These are phyloP conservation scores for Lacanobia oleracea DNA, from an alignment of 2,888 invertebrate genomes.

Conservation along the genomic window DNA sequence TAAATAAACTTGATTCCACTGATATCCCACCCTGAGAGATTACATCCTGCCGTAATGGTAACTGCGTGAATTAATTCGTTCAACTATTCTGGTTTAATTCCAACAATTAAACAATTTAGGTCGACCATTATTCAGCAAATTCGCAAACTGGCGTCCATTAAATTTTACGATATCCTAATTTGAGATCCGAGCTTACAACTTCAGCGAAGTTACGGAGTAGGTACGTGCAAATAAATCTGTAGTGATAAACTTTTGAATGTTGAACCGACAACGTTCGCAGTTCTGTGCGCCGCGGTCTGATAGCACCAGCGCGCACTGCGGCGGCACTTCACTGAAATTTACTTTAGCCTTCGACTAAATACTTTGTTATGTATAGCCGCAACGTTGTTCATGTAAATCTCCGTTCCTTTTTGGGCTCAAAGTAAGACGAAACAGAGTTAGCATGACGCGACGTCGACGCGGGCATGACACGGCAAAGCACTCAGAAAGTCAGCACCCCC, in stretches of 20 bases:
- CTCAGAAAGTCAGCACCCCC: slow-evolving; percentile 80
- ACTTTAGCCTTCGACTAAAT: slow-evolving; percentile 38
- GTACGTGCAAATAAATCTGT: slow-evolving; percentile 58
- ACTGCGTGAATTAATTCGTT: slow-evolving; percentile 59
- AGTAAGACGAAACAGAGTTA: slow-evolving; percentile 60
- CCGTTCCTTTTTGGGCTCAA: slow-evolving; percentile 43
- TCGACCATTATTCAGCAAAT: slow-evolving; percentile 74
- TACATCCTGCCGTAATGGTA: slow-evolving; percentile 45
- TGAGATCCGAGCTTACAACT: slow-evolving; percentile 64
- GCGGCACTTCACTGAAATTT: slow-evolving; percentile 55
- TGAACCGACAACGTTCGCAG: slow-evolving; percentile 46
- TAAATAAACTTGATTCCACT: slow-evolving; percentile 67
- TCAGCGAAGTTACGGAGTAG: slow-evolving; percentile 52
- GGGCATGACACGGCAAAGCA: slow-evolving; percentile 83
- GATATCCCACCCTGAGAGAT: slow-evolving; percentile 66
- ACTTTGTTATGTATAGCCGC: slow-evolving; percentile 45
- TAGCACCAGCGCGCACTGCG: slow-evolving; percentile 54
- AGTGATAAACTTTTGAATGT: slow-evolving; percentile 63
- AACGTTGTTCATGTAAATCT: slow-evolving; percentile 46
- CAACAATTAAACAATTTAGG: slow-evolving; percentile 75
- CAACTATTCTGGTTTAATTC: slow-evolving; percentile 69
- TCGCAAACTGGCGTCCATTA: slow-evolving; percentile 70
- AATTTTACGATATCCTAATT: slow-evolving; percentile 71
- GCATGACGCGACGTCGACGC: slow-evolving; percentile 58
- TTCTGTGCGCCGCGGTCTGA: slow-evolving; percentile 54